Conservation (phyloP, 2,113 vertebrate species). For the Caracal caracal region DNA sequence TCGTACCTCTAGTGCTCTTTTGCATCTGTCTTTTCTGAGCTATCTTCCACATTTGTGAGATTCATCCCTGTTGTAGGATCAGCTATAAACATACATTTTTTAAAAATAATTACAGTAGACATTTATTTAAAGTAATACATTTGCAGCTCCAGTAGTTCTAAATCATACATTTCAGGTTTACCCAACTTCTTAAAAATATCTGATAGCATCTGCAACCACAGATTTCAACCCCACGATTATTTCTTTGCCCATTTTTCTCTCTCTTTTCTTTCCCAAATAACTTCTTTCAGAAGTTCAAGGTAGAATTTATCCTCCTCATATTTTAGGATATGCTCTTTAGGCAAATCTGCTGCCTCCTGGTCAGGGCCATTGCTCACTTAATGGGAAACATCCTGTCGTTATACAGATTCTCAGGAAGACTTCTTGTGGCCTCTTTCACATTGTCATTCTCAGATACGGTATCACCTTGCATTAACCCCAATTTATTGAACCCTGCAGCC, state of each 20-base stretch:
- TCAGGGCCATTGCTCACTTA: background rate
- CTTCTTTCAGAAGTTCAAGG: background rate
- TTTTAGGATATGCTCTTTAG: background rate
- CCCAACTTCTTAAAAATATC: background rate
- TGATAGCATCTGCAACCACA: background rate
- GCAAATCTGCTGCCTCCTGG: background rate
- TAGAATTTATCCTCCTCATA: background rate
- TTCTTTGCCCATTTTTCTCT: background rate
- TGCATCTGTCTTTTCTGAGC: background rate
- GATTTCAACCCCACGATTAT: background rate
- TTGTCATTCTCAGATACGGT: background rate
- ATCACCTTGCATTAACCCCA: background rate
- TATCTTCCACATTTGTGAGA: background rate
- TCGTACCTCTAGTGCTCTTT: background rate
- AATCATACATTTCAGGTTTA: conserved; percentile 55
- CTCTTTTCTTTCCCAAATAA: background rate
- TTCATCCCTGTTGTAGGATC: background rate
- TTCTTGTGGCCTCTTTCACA: background rate
- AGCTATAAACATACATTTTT: background rate
- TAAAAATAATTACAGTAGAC: conserved; percentile 63
- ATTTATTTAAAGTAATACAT: conserved; percentile 86
- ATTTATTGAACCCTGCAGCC: background rate
- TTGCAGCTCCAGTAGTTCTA: conserved; percentile 67
- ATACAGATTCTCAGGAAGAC: background rate
- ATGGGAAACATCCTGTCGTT: background rate